A percentile compares a stretch with the other conserved stretches of the same genome.
phyloP scores from a whole-genome alignment of 2,113 vertebrate genomes.

The Empidonax traillii region DNA sequence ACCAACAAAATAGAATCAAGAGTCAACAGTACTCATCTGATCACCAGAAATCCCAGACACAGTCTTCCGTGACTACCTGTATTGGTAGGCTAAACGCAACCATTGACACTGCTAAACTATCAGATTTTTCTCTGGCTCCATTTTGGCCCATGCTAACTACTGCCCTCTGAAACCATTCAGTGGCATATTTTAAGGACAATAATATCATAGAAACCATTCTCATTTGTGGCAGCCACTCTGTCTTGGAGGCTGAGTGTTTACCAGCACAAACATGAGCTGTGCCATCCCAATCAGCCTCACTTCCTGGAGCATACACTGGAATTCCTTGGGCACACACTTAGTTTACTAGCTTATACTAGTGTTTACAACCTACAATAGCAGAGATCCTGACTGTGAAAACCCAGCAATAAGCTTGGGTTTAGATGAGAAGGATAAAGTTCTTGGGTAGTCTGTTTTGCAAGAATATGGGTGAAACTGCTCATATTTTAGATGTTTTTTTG shows the following conservation, averaged over 20 bases:
- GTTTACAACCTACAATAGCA: background rate
- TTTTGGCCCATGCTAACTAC: background rate
- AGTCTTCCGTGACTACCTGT: background rate
- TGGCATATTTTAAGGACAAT: background rate
- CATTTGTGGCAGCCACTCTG: background rate
- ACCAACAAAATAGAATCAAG: background rate
- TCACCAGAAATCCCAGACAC: background rate
- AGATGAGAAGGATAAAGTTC: background rate
- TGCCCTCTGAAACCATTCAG: background rate
- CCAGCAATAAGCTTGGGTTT: background rate
- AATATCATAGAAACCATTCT: fast-evolving
- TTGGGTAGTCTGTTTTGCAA: background rate
- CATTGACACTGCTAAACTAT: background rate
- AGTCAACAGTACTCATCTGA: background rate
- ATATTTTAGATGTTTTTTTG: background rate
- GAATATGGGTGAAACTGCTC: background rate
- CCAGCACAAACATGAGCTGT: fast-evolving
- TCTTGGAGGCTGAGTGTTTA: background rate
- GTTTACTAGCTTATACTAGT: background rate
- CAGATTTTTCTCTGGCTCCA: background rate
- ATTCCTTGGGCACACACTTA: background rate
- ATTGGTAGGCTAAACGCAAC: background rate
- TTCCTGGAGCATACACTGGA: background rate
- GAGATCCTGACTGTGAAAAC: background rate
- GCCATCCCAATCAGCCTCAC: fast-evolving